Conservation (phyloP, 2,888 invertebrate genomes). For the Napeogenes sylphis region DNA sequence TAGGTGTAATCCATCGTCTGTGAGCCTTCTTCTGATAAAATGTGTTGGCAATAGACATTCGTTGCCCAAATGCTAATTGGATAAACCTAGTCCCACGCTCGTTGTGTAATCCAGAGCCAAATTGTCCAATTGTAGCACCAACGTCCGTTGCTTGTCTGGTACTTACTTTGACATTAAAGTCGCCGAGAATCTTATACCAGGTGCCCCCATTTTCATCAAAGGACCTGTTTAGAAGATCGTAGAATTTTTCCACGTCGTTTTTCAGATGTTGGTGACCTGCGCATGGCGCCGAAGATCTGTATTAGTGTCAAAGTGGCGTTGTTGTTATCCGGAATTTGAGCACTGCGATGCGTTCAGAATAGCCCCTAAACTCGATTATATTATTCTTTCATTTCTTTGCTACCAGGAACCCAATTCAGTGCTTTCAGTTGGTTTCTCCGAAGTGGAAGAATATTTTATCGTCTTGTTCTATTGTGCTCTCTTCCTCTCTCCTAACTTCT, state of each 20-base stretch:
- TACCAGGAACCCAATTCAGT: slow-evolving; percentile 23
- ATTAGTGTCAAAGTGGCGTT: slow-evolving; percentile 10
- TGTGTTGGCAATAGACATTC: slow-evolving; percentile 16
- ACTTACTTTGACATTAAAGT: slow-evolving; percentile 9
- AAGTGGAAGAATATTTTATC: slow-evolving; percentile 4
- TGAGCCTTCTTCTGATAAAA: slow-evolving; percentile 21
- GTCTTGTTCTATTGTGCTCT: not conserved
- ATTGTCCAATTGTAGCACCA: no score
- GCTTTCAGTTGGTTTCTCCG: slow-evolving; percentile 12
- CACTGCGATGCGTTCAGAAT: slow-evolving; percentile 17
- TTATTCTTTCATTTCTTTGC: slow-evolving; percentile 20
- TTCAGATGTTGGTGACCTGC: slow-evolving; percentile 10
- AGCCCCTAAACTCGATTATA: slow-evolving; percentile 18
- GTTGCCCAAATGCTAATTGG: slow-evolving; percentile 21
- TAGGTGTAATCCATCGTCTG: slow-evolving; percentile 24
- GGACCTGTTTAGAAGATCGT: slow-evolving; percentile 13
- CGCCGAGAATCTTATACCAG: slow-evolving; percentile 13
- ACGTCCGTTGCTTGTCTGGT: no score
- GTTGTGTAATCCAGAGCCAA: no score
- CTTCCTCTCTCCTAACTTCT: not conserved
- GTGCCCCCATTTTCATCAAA: slow-evolving; percentile 17
- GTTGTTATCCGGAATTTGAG: slow-evolving; percentile 9
- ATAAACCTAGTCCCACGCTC: slow-evolving; percentile 7
- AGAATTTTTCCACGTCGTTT: slow-evolving; percentile 21
- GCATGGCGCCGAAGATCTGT: slow-evolving; percentile 19